Conservation (phyloP, 2,113 vertebrate species). For the Nycticorax nycticorax region DNA sequence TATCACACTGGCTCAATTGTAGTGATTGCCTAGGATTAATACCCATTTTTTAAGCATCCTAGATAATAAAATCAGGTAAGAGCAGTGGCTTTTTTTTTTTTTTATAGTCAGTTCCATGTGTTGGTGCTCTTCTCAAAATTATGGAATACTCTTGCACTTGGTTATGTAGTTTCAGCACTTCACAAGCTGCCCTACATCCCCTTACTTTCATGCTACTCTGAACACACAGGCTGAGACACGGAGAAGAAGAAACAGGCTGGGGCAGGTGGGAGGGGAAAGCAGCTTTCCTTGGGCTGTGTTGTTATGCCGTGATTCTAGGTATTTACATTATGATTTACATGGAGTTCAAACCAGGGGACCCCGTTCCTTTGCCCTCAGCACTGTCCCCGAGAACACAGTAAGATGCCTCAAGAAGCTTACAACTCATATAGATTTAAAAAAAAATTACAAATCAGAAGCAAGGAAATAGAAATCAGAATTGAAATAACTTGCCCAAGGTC, state of each 20-base stretch:
- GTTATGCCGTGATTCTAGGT: background rate
- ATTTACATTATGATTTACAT: background rate
- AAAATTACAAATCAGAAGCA: background rate
- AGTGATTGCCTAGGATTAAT: background rate
- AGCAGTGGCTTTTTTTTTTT: background rate
- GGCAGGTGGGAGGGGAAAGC: conserved; percentile 15
- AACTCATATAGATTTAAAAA: background rate
- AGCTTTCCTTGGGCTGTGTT: background rate
- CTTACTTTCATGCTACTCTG: background rate
- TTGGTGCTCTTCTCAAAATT: background rate
- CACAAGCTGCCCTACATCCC: background rate
- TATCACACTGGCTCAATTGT: background rate
- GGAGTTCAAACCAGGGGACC: background rate
- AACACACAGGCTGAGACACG: conserved; percentile 6
- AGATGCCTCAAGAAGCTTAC: background rate
- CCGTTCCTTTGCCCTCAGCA: background rate
- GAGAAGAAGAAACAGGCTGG: conserved; percentile 27
- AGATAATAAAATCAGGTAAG: background rate
- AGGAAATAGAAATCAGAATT: background rate
- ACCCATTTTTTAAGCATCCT: background rate
- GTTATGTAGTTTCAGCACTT: background rate
- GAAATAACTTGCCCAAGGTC: background rate
- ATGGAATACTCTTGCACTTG: background rate
- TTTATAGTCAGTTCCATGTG: background rate
- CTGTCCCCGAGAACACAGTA: background rate